These are phyloP conservation scores for Synchiropus splendidus DNA, from an alignment of 2,113 vertebrate species.

Conservation along the genomic window DNA sequence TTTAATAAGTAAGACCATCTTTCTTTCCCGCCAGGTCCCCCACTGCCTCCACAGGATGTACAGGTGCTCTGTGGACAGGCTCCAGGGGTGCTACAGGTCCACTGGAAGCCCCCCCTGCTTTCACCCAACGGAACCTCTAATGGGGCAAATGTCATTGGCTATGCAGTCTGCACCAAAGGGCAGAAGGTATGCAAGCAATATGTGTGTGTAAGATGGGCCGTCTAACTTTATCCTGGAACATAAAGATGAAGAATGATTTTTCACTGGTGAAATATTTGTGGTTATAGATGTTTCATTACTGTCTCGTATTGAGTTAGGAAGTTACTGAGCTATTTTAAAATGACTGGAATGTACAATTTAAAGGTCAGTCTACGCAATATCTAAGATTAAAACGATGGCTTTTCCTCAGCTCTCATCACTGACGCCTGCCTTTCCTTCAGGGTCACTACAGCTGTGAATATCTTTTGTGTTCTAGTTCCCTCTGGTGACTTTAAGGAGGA, in stretches of 20 bases:
- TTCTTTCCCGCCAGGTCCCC: slow-evolving; percentile 72
- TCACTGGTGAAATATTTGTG: too few species aligned
- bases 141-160: slow-evolving; percentile 86
- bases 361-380: too few species aligned
- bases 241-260: too few species aligned
- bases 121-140: slow-evolving; percentile 82
- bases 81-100: slow-evolving; percentile 76
- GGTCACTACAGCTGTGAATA: slow-evolving; percentile 9
- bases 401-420: slow-evolving; percentile 11
- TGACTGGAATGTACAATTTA: too few species aligned
- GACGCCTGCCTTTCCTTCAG: slow-evolving; percentile 29
- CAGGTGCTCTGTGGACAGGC: slow-evolving; percentile 75
- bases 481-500: background rate
- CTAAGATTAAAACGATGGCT: background rate
- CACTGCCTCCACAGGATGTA: slow-evolving; percentile 81
- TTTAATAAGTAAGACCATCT: background rate
- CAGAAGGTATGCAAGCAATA: slow-evolving; percentile 70
- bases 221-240: too few species aligned
- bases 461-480: background rate
- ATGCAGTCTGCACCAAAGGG: slow-evolving; percentile 85
- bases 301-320: too few species aligned
- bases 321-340: too few species aligned
- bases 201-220: too few species aligned
- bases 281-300: too few species aligned
- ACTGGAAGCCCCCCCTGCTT: slow-evolving; percentile 83